Conservation (phyloP, 2,113 vertebrate species). For the Philantomba maxwellii region DNA sequence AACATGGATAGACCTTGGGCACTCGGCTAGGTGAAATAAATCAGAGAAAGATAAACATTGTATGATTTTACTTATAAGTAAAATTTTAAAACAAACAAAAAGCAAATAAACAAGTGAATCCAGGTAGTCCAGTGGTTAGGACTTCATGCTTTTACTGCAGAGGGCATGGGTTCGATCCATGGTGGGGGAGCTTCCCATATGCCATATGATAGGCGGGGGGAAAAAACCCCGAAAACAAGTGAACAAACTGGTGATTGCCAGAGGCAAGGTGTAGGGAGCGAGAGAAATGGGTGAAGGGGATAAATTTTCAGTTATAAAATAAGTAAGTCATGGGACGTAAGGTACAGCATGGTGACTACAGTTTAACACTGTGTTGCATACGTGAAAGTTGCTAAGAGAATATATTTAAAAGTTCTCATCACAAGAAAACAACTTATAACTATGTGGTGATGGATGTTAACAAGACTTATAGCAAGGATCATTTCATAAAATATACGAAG, state of each 20-base stretch:
- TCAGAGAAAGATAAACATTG: not conserved
- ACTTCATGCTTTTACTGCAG: not conserved
- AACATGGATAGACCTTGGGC: not conserved
- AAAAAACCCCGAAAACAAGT: not conserved
- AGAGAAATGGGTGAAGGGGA: not conserved
- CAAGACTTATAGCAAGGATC: not conserved
- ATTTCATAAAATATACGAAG: not conserved
- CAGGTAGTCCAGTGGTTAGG: not conserved
- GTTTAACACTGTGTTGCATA: not conserved
- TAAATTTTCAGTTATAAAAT: not conserved
- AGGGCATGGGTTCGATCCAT: not conserved
- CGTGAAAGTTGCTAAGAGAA: not conserved
- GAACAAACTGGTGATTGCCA: not conserved
- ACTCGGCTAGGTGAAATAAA: not conserved
- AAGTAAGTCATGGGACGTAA: not conserved
- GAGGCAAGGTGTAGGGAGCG: not conserved
- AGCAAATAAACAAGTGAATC: not conserved
- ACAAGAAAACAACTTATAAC: not conserved
- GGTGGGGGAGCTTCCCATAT: not conserved
- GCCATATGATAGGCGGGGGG: rapidly evolving
- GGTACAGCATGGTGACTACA: not conserved
- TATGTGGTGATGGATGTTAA: not conserved
- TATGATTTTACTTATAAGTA: not conserved
- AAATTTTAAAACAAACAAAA: not conserved
- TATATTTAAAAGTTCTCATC: not conserved